phyloP scores from a whole-genome alignment of 2,113 vertebrate genomes.

The Triplophysa siluroides region DNA sequence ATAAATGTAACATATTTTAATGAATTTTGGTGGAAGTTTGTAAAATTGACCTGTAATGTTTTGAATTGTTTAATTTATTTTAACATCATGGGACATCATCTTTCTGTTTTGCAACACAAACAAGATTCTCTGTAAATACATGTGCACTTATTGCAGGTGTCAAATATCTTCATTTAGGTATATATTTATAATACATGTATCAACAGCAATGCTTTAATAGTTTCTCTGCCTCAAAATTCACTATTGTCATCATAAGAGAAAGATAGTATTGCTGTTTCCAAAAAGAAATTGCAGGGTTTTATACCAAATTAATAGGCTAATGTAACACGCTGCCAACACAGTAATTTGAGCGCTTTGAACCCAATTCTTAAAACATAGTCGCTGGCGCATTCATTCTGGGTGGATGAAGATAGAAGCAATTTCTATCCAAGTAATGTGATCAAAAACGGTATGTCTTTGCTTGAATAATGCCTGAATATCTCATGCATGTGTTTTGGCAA shows the following conservation, averaged over 20 bases:
- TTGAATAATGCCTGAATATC: constrained; percentile 1
- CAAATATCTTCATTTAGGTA: constrained; percentile 61
- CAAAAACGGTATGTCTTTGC: neutral
- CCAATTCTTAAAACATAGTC: neutral
- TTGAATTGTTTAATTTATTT: constrained; percentile 39
- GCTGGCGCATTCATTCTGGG: neutral
- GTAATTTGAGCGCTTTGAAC: neutral
- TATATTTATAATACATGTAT: constrained; percentile 24
- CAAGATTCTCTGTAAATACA: constrained; percentile 50
- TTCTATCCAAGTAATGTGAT: neutral
- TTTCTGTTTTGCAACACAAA: constrained; percentile 16
- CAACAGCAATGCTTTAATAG: neutral
- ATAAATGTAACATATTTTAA: constrained; percentile 51
- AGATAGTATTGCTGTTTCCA: constrained; percentile 13
- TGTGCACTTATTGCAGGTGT: constrained; percentile 54
- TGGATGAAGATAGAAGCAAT: neutral
- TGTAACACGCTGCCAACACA: neutral
- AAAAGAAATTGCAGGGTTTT: constrained; percentile 3
- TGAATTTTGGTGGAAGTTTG: constrained; percentile 49
- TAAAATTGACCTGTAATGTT: constrained; percentile 40
- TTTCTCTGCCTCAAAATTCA: constrained; percentile 4
- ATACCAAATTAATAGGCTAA: constrained; percentile 24
- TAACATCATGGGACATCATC: constrained; percentile 22
- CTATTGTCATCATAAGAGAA: constrained; percentile 3
- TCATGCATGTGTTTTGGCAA: neutral